A percentile compares a stretch with the other conserved stretches of the same genome.
phyloP scores from a whole-genome alignment of 2,113 vertebrate species.

The Vicugna pacos region DNA sequence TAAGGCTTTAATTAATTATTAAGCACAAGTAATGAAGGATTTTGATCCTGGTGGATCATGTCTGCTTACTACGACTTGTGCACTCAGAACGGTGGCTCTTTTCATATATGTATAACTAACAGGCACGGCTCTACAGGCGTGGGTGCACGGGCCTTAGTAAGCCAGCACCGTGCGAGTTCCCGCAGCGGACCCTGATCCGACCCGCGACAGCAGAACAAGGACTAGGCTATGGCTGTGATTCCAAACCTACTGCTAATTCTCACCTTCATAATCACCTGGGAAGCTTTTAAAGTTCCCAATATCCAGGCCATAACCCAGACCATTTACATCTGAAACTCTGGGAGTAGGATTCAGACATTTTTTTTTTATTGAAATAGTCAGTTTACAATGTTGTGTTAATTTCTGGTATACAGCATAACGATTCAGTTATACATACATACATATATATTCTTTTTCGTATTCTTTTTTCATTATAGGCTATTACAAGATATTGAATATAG shows the following conservation, averaged over 20 bases:
- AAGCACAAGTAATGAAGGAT: background rate
- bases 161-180: background rate
- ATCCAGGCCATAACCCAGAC: background rate
- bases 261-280: background rate
- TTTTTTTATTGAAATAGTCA: no score
- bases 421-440: no score
- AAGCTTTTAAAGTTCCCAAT: background rate
- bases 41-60: background rate
- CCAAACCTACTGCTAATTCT: background rate
- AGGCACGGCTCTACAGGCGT: background rate
- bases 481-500: no score
- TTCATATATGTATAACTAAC: background rate
- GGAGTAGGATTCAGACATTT: background rate
- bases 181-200: background rate
- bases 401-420: no score
- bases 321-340: background rate
- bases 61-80: background rate
- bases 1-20: background rate
- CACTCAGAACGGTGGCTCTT: background rate
- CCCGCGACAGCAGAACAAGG: background rate
- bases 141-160: background rate
- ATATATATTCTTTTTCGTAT: no score
- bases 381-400: no score
- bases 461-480: no score
- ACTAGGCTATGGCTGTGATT: background rate